Evolutionary conservation across 2,113 vertebrate genomes (phyloP), one percentile per base, ranked within the genome.

Genomic region (Oreochromis aureus): DNA sequence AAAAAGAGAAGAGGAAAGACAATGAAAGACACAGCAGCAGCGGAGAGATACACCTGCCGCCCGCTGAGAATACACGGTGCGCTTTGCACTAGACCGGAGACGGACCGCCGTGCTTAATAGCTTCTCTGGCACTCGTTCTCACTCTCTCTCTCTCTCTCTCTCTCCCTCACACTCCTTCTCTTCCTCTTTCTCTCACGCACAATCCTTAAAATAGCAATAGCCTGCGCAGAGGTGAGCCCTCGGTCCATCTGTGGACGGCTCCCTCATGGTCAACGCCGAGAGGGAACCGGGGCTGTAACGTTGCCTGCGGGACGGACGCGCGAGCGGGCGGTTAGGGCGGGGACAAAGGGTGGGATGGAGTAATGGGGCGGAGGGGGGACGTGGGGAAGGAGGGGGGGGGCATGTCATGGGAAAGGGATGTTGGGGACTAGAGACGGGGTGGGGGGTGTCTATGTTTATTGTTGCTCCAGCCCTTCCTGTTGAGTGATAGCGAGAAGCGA

Each of bases 41-140:
- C 7, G 48, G 71, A 81, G 78, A 90, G 89, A 85, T 86, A 93
- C 94, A 95, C 94, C 94, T 94, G 94, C 93, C 92, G 87, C 95
- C 92, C 89, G 89, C 86, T 81, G 90, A 94, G 93, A 87, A 91
- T 93, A 90, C 89, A 80, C 85, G 6, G 81, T 41, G 87, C 89
- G 86, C 91, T 80, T 63, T 82, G 84, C 87, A 83, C 86, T 78
- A 53, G 56, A 80, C 34, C 32, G 85, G 79, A 88, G 82, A 83
- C 82, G 78, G 73, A 89, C 54, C 12, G 69, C 44, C 80, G 78
- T 55, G 76, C 53, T 58, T 46, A 78, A 83, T 36, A 87, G 76
- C 53, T 16, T 58, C 79, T 80, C 84, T 18, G 66, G 84, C 80
- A 10, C 53, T 55, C 78, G 8, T n/a, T 24, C 78, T 81, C 88